phyloP scores from a whole-genome alignment of 2,797 vertebrate species.

The Glossophaga mutica region DNA sequence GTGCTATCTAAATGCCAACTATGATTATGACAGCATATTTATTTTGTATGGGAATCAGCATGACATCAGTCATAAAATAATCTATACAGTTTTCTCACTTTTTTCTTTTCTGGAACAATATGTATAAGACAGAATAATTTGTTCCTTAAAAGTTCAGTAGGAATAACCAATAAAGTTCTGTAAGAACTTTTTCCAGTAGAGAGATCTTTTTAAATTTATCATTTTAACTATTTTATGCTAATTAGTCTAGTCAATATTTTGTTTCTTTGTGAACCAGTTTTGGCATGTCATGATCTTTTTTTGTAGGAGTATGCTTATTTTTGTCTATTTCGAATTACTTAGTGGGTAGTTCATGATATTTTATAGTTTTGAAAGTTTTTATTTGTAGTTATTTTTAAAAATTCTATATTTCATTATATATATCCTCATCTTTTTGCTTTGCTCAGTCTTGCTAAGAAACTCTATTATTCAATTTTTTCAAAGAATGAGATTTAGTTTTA shows the following conservation, averaged over 20 bases:
- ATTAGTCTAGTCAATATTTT: not conserved
- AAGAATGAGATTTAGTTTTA: not conserved
- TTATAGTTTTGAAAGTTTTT: not conserved
- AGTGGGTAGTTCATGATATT: not conserved
- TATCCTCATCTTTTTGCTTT: not conserved
- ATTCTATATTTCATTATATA: not conserved
- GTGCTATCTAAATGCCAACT: not conserved
- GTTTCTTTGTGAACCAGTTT: not conserved
- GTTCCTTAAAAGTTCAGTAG: conserved; percentile 24
- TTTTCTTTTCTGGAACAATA: not conserved
- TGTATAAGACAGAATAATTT: not conserved
- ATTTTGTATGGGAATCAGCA: not conserved
- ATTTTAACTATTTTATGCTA: conserved; percentile 42
- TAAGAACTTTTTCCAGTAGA: not conserved
- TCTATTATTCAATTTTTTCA: not conserved
- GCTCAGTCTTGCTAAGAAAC: not conserved
- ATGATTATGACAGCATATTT: not conserved
- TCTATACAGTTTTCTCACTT: not conserved
- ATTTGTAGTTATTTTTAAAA: not conserved
- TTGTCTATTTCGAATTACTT: conserved; percentile 11
- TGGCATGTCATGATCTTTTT: conserved; percentile 4
- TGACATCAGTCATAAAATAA: not conserved
- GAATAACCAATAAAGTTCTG: not conserved
- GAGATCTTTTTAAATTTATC: not conserved
- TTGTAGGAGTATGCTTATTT: not conserved